phyloP scores from a whole-genome alignment of 2,888 invertebrate genomes.

The Drosophila affinis region DNA sequence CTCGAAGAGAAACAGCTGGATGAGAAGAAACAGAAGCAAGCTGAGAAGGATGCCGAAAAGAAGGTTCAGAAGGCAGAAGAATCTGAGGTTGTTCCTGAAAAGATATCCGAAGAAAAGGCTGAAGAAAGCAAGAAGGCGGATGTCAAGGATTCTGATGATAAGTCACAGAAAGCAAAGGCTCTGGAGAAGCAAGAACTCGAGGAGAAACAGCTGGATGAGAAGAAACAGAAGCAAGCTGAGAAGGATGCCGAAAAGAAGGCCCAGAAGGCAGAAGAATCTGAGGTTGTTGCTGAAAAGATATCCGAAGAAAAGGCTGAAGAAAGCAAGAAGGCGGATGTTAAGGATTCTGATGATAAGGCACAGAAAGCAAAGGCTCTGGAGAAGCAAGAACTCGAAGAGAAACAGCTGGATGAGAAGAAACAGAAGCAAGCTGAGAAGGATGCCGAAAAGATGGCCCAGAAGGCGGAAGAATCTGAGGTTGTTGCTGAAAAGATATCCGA shows the following conservation, averaged over 20 bases:
- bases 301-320: conserved; percentile 10
- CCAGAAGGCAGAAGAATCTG: conserved; percentile 20
- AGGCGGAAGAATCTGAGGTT: conserved; percentile 27
- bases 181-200: conserved; percentile 14
- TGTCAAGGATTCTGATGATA: conserved; percentile 21
- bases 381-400: conserved; percentile 10
- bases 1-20: conserved; percentile 17
- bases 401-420: conserved; percentile 30
- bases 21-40: conserved; percentile 5
- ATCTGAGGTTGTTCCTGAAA: conserved; percentile 27
- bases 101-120: conserved; percentile 22
- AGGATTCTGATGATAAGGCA: background rate
- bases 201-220: background rate
- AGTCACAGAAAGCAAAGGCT: conserved; percentile 30
- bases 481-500: conserved; percentile 52
- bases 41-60: conserved; percentile 1
- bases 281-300: conserved; percentile 21
- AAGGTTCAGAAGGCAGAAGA: conserved; percentile 11
- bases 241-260: conserved; percentile 5
- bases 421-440: conserved; percentile 17
- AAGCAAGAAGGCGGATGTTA: background rate
- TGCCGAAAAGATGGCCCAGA: background rate
- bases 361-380: conserved; percentile 8
- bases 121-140: conserved; percentile 12
- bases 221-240: conserved; percentile 12